Percentiles rank a stretch among this genome's conserved stretches.
phyloP scores from a whole-genome alignment of 2,797 vertebrate species.

The Dermochelys coriacea region DNA sequence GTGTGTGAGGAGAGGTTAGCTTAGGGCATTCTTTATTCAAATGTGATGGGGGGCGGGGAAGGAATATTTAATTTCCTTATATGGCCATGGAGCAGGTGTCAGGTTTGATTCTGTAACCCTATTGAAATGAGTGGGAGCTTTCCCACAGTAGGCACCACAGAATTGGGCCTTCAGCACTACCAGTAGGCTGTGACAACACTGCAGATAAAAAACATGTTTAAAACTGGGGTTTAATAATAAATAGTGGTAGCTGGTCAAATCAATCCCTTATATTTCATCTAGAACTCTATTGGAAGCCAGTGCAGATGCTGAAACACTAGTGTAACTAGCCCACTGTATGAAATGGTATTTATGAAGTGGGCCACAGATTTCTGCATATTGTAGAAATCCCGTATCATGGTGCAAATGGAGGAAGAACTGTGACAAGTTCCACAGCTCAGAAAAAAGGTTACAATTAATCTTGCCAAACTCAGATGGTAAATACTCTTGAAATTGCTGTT shows the following conservation, averaged over 20 bases:
- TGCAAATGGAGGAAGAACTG: not conserved
- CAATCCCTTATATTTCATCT: not conserved
- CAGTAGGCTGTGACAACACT: not conserved
- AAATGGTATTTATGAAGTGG: accelerated
- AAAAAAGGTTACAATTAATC: not conserved
- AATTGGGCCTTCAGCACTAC: not conserved
- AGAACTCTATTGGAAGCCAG: not conserved
- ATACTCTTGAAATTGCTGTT: accelerated
- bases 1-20: not conserved
- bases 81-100: not conserved
- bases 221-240: not conserved
- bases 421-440: not conserved
- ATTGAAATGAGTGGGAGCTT: not conserved
- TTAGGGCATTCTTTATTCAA: not conserved
- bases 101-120: not conserved
- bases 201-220: not conserved
- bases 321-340: not conserved
- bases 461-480: not conserved
- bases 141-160: not conserved
- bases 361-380: not conserved
- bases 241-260: not conserved
- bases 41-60: not conserved
- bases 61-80: not conserved
- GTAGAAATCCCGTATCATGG: not conserved
- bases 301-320: not conserved